Percentiles rank a stretch among this genome's conserved stretches.
These are phyloP conservation scores for Orestias chungarensis DNA, from an alignment of 2,797 vertebrate genomes.

Conservation along the genomic window DNA sequence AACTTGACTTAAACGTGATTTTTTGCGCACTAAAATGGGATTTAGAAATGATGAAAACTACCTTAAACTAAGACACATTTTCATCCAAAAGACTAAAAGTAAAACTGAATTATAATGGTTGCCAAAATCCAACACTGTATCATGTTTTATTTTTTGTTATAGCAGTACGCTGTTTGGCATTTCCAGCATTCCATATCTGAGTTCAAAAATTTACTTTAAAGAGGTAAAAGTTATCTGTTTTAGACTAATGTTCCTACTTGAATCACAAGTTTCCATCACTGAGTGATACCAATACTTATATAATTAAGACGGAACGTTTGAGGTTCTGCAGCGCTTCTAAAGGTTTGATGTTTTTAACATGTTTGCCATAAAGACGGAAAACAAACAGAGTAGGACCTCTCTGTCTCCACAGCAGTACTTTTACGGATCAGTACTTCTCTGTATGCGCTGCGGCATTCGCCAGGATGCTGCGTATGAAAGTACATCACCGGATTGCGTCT, in stretches of 20 bases:
- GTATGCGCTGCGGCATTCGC: constrained; percentile 16
- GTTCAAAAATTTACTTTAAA: neutral
- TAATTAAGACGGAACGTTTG: constrained; percentile 44
- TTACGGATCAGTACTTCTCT: constrained; percentile 7
- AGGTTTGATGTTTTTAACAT: constrained; percentile 12
- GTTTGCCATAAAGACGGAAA: neutral
- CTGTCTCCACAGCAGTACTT: neutral
- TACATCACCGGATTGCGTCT: constrained; percentile 33
- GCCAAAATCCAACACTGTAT: no score
- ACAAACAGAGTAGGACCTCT: neutral
- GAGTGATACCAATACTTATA: no score
- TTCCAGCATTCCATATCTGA: neutral
- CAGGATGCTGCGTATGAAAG: neutral
- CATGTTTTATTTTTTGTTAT: neutral
- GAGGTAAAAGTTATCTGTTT: no score
- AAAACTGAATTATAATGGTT: no score
- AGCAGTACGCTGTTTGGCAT: neutral
- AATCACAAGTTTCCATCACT: no score
- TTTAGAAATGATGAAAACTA: no score
- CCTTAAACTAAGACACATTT: no score
- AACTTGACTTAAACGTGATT: no score
- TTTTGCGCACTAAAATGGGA: no score
- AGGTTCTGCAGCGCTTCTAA: constrained; percentile 30
- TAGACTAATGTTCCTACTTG: neutral
- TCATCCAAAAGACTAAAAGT: no score